Evolutionary conservation across 1,140 invertebrate species (phyloP).

Genomic region (Antheraea mylitta): DNA sequence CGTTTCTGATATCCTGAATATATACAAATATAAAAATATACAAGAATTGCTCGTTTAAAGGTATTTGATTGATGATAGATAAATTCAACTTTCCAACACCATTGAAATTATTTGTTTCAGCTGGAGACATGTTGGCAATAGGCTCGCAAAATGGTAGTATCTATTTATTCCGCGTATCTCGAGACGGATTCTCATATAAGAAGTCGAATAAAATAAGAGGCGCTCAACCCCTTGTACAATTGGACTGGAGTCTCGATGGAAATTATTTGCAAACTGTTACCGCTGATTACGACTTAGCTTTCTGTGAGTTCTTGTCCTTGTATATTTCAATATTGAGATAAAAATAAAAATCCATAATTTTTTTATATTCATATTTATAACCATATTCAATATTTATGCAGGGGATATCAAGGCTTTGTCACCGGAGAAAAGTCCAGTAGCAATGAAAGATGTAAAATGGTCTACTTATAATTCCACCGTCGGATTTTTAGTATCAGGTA

Average conservation of each 20-base stretch:
- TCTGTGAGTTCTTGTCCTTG: conserved; percentile 83
- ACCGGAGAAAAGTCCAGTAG: conserved; percentile 89
- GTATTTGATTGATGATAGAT: too few species aligned
- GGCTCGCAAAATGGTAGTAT: conserved; percentile 94
- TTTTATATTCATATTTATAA: too few species aligned
- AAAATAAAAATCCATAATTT: too few species aligned
- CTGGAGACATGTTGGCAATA: conserved; percentile 93
- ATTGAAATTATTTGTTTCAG: conserved; percentile 73
- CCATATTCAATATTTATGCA: too few species aligned
- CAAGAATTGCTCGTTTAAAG: too few species aligned
- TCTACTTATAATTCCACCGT: conserved; percentile 91
- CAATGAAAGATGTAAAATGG: conserved; percentile 95
- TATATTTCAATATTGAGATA: background rate
- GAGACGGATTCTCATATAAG: conserved; percentile 93
- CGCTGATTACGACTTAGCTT: conserved; percentile 94
- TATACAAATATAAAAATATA: too few species aligned
- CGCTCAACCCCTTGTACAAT: conserved; percentile 87
- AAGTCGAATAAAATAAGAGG: conserved; percentile 93
- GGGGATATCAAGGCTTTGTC: conserved; percentile 92
- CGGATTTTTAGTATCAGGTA: conserved; percentile 91
- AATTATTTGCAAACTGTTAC: conserved; percentile 93
- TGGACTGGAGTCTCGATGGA: conserved; percentile 96
- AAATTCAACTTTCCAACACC: too few species aligned
- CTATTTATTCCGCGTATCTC: conserved; percentile 90
- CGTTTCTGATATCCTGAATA: too few species aligned